Percentiles rank a stretch among this genome's conserved stretches.
These are phyloP conservation scores for Noturus placidus DNA, from an alignment of 2,113 vertebrate species.

Conservation along the genomic window DNA sequence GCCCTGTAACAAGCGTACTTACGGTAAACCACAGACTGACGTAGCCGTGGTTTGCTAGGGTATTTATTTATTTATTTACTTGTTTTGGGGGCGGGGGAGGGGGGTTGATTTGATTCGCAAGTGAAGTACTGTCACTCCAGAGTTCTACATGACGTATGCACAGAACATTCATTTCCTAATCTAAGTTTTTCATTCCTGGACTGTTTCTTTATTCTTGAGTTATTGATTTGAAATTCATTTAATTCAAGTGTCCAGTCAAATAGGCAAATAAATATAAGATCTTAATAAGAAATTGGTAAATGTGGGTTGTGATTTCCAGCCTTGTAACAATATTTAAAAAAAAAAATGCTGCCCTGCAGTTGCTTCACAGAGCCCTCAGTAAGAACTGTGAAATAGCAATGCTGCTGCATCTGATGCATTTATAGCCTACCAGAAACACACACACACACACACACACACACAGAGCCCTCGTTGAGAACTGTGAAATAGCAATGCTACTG, in stretches of 20 bases:
- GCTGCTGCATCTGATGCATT: neutral
- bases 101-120: neutral
- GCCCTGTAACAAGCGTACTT: neutral
- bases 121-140: neutral
- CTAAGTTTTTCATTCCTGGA: neutral
- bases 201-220: neutral
- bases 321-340: neutral
- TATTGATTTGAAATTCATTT: neutral
- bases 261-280: neutral
- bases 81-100: neutral
- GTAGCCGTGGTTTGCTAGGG: neutral
- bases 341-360: neutral
- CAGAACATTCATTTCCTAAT: neutral
- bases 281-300: neutral
- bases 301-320: neutral
- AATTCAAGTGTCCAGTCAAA: neutral
- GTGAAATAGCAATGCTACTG: neutral
- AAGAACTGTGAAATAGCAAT: neutral
- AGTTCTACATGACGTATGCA: neutral
- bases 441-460: no score
- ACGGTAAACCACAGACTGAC: slow-evolving; percentile 20
- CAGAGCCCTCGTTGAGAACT: neutral
- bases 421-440: neutral
- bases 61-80: neutral
- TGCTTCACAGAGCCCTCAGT: neutral